phyloP scores from a whole-genome alignment of 2,113 vertebrate genomes.

The Pygoscelis adeliae region DNA sequence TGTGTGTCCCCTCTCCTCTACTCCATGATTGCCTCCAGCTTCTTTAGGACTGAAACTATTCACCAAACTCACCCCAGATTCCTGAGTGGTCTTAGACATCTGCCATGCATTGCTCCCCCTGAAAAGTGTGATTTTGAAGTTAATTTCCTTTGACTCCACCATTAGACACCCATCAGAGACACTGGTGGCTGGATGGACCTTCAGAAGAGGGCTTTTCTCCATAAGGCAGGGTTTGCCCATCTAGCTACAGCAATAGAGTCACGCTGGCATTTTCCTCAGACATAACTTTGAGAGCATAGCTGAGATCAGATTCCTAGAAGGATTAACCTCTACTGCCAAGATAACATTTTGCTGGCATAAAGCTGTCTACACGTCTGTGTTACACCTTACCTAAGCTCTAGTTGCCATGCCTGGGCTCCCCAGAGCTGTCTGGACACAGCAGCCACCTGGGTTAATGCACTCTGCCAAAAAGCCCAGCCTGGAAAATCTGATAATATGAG shows the following conservation, averaged over 20 bases:
- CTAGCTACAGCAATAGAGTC: neutral
- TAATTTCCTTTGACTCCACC: neutral
- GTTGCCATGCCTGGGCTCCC: neutral
- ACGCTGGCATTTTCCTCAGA: neutral
- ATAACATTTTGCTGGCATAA: neutral
- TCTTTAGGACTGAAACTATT: neutral
- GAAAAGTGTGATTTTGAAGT: neutral
- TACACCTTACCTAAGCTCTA: neutral
- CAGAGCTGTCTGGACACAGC: neutral
- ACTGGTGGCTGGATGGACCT: neutral
- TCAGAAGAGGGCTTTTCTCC: neutral
- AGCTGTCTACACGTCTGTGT: neutral
- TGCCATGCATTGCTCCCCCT: neutral
- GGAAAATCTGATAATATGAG: neutral
- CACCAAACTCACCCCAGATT: neutral
- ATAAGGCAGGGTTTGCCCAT: neutral
- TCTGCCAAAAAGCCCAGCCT: neutral
- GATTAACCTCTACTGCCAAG: neutral
- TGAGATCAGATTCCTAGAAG: neutral
- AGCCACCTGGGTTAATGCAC: neutral
- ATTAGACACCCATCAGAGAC: neutral
- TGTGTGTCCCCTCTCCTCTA: neutral
- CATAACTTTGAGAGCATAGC: neutral
- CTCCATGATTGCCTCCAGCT: neutral
- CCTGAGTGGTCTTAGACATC: neutral